Evolutionary conservation across 2,888 invertebrate genomes (phyloP).

Genomic region (Sipha maydis): DNA sequence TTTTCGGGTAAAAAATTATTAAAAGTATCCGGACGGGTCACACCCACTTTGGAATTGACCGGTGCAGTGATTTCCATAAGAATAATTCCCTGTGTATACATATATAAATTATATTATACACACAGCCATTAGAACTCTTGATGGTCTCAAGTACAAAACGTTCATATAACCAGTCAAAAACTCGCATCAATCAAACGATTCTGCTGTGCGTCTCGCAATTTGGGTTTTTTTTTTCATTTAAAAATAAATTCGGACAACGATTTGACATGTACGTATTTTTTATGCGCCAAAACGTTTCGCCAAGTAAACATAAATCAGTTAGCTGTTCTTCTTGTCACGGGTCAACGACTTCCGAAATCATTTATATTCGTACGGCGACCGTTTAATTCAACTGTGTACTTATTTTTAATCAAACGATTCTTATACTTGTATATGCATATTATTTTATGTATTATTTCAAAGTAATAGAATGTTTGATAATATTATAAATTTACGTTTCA

Average conservation of each 20-base stretch:
- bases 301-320: slow-evolving; percentile 35
- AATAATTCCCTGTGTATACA: not conserved
- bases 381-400: too few species aligned
- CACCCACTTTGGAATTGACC: slow-evolving; percentile 3
- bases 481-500: too few species aligned
- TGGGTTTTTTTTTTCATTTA: not conserved
- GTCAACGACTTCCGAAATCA: slow-evolving; percentile 18
- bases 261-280: slow-evolving; percentile 39
- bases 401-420: too few species aligned
- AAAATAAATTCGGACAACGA: slow-evolving; percentile 1
- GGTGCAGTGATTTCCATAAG: not conserved
- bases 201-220: not conserved
- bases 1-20: slow-evolving; percentile 27
- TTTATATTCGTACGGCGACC: not conserved
- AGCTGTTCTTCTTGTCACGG: slow-evolving; percentile 9
- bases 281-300: slow-evolving; percentile 2
- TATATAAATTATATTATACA: not conserved
- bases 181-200: slow-evolving; percentile 7
- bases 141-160: not conserved
- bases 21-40: not conserved
- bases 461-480: too few species aligned
- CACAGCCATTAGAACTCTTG: not conserved
- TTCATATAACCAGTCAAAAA: not conserved
- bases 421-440: too few species aligned
- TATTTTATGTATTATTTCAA: too few species aligned